Conservation (phyloP, 1,140 invertebrate species). For the Leptinotarsa undecemlineata region DNA sequence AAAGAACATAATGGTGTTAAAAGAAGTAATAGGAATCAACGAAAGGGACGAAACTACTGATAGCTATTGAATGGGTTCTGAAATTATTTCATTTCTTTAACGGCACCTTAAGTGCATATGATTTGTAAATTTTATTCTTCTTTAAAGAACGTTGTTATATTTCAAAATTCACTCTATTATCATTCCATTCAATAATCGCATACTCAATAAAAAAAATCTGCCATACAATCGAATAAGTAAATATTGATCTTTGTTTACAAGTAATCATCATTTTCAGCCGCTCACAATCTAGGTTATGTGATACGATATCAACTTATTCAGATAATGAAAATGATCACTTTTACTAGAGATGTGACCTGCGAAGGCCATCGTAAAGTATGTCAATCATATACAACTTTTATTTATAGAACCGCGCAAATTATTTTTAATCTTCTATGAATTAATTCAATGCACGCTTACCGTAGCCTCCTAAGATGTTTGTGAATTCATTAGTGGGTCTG, state of each 20-base stretch:
- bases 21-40: background rate
- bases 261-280: background rate
- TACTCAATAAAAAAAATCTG: background rate
- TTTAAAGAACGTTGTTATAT: too few relatives aligned
- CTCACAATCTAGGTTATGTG: conserved; percentile 38
- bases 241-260: conserved; percentile 1
- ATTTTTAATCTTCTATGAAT: background rate
- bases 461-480: conserved; percentile 83
- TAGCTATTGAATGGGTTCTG: too few relatives aligned
- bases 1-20: background rate
- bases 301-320: conserved; percentile 32
- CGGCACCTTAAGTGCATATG: too few relatives aligned
- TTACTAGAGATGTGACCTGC: conserved; percentile 42
- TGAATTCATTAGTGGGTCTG: conserved; percentile 80
- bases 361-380: conserved; percentile 45
- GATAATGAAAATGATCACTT: conserved; percentile 37
- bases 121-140: too few relatives aligned
- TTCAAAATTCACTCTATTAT: too few relatives aligned
- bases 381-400: conserved; percentile 39
- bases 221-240: background rate
- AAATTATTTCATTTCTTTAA: too few relatives aligned
- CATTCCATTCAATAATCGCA: too few relatives aligned
- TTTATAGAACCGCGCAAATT: conserved; percentile 12
- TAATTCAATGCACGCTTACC: conserved; percentile 68
- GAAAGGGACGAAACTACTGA: background rate